Conservation (phyloP, 2,113 vertebrate genomes). For the Dasyprocta punctata region DNA sequence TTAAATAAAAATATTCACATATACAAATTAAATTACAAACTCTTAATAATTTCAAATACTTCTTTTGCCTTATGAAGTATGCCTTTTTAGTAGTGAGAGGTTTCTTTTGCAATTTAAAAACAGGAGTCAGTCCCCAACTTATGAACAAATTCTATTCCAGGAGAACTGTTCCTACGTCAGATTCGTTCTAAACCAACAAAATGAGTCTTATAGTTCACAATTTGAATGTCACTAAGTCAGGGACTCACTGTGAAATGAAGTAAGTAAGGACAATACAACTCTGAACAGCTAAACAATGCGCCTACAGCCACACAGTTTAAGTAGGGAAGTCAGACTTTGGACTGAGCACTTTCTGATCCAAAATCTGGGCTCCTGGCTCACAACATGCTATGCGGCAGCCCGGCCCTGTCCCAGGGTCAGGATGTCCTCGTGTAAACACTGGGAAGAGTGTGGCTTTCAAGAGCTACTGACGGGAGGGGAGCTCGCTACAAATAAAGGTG, state of each 20-base stretch:
- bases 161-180: background rate
- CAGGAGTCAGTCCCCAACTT: background rate
- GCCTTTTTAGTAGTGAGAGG: background rate
- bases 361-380: background rate
- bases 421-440: background rate
- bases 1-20: background rate
- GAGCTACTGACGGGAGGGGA: background rate
- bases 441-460: background rate
- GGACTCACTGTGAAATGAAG: background rate
- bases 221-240: background rate
- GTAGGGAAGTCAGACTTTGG: background rate
- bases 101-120: constrained; percentile 20
- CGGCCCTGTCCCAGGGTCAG: background rate
- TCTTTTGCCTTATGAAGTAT: background rate
- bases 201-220: background rate
- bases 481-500: background rate
- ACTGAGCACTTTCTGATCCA: constrained; percentile 17
- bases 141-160: background rate
- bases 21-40: background rate
- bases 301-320: background rate
- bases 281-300: background rate
- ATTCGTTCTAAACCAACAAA: background rate
- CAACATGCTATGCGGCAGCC: background rate
- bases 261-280: constrained; percentile 12
- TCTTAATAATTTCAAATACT: constrained; percentile 32